These are phyloP conservation scores for Platysteira castanea DNA, from an alignment of 2,113 vertebrate species.

Conservation along the genomic window DNA sequence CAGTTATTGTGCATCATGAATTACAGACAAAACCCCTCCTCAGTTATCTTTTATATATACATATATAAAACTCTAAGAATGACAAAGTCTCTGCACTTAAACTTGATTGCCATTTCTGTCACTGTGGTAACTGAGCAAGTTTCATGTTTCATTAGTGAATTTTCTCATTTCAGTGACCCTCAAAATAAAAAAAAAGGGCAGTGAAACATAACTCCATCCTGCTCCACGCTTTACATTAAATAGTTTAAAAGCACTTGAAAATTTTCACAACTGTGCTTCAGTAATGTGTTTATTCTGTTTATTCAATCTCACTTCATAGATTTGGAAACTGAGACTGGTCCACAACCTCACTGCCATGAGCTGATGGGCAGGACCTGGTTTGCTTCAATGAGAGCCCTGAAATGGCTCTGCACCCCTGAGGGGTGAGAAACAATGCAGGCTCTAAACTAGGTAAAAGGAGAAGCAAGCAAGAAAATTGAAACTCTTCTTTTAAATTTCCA, in stretches of 20 bases:
- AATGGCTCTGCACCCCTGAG: background rate
- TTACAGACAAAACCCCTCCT: background rate
- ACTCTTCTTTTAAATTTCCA: background rate
- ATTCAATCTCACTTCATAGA: background rate
- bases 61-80: background rate
- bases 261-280: background rate
- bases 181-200: background rate
- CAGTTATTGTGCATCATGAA: background rate
- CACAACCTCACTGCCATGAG: accelerated
- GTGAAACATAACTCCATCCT: background rate
- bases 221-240: background rate
- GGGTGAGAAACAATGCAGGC: background rate
- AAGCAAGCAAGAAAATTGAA: background rate
- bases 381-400: background rate
- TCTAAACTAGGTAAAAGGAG: background rate
- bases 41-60: background rate
- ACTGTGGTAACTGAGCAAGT: background rate
- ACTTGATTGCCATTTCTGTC: background rate
- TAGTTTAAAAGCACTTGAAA: background rate
- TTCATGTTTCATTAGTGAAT: background rate
- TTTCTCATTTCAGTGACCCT: background rate
- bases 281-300: background rate
- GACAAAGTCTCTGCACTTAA: background rate
- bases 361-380: background rate
- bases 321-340: background rate